Conservation (phyloP, 1,140 invertebrate genomes). For the Ooceraea biroi region DNA sequence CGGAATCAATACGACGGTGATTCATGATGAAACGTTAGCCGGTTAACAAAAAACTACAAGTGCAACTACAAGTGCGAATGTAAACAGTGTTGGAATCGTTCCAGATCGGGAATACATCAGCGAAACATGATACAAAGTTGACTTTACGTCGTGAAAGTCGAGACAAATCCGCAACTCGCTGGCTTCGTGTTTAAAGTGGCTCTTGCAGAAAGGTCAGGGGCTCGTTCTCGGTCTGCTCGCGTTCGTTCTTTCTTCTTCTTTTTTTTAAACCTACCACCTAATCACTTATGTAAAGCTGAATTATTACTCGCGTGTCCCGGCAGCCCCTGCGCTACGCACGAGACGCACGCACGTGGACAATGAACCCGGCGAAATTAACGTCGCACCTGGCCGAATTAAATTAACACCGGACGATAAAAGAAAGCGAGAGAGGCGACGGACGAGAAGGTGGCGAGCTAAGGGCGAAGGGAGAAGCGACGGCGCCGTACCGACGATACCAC, state of each 20-base stretch:
- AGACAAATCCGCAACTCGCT: background rate
- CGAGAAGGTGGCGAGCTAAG: background rate
- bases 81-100: background rate
- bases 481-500: constrained; percentile 45
- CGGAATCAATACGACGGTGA: background rate
- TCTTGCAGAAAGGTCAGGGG: background rate
- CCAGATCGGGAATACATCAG: background rate
- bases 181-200: constrained; percentile 1
- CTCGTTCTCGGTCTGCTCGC: background rate
- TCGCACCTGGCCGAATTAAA: constrained; percentile 64
- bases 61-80: background rate
- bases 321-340: background rate
- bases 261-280: background rate
- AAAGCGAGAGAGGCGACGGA: background rate
- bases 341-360: constrained; percentile 42
- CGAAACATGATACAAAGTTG: background rate
- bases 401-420: constrained; percentile 54
- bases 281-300: constrained; percentile 18
- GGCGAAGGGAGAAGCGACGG: background rate
- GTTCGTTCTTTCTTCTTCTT: too few relatives aligned
- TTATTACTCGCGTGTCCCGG: constrained; percentile 46
- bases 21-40: background rate
- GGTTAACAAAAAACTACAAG: background rate
- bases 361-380: constrained; percentile 48
- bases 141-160: too few relatives aligned